phyloP scores from a whole-genome alignment of 2,113 vertebrate genomes.

The Hippocampus abdominalis region DNA sequence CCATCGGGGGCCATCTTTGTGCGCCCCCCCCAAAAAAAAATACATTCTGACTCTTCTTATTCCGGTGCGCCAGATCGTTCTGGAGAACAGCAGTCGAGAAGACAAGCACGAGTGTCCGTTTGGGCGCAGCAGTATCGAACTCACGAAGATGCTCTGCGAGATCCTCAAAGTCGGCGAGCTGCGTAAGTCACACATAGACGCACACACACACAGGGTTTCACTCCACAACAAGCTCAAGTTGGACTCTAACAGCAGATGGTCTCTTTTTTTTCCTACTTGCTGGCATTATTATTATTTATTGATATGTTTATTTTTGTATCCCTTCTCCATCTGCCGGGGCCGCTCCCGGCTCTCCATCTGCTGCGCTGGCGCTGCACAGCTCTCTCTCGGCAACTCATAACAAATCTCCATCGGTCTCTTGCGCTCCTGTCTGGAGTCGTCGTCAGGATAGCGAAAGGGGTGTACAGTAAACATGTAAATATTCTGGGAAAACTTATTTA shows the following conservation, averaged over 20 bases:
- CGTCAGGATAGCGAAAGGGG: neutral
- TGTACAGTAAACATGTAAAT: neutral
- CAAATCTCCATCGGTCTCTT: neutral
- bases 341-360: conserved; percentile 22
- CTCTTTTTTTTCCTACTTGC: conserved; percentile 13
- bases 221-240: neutral
- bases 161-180: conserved; percentile 97
- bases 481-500: too few species aligned
- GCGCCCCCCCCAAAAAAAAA: too few species aligned
- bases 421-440: conserved; percentile 25
- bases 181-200: conserved; percentile 80
- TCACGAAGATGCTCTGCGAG: conserved; percentile 98
- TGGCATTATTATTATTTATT: conserved; percentile 25
- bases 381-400: neutral
- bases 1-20: too few species aligned
- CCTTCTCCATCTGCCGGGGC: conserved; percentile 4
- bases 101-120: conserved; percentile 98
- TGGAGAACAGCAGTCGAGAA: conserved; percentile 98
- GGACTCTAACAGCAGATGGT: conserved; percentile 21
- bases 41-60: too few species aligned
- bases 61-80: conserved; percentile 79
- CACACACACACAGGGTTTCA: neutral
- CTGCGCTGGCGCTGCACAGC: neutral
- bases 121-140: conserved; percentile 95
- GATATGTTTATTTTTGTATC: neutral